Base-by-base conservation (phyloP, 2,113 vertebrate species). In the Dascyllus trimaculatus region DNA sequence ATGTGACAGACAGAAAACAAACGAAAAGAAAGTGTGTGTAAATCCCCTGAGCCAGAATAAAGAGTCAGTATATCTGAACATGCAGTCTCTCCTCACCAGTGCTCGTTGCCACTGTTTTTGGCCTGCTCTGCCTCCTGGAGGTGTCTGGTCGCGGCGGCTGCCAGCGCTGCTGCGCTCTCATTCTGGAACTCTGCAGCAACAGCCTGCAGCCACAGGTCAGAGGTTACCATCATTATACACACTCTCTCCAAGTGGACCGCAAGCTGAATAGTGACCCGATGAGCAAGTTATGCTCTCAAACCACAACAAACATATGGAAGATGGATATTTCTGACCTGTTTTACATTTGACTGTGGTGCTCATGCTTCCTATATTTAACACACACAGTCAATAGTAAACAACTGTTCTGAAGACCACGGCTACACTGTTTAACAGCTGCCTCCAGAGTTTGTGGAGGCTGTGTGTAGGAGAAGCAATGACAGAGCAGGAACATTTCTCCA, bases 131-230 rank as follows among this genome's bases (percentile, higher is more conserved):
- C 98, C 82, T 99, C 98, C 83, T 98, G 97, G 10, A 99, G 89
- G 70, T 99, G 98, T 67, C 96, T 96, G 1, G 97, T 98, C 1
- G 98, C 97, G 9, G 98, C 98, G 0, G 97, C 97, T 49, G 97
- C 97, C 90, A 99, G 89, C 22, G 98, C 98, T 3, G 94, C 95
- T 8, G 97, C 98, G 11, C 98, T 99, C 91, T 99, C 98, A 0
- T 97, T 98, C 93, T 99, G 98, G 93, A 99, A 99, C 91, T 99
- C 98, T 64, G 96, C 95, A 85, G 97, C 97, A 66, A 99, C 97
- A 10, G 97, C 97, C 98, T 99, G 88, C 14, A 63, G 22, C 19
- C 2, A 45, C 54, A 60, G 58, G 54, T 76, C 57, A 78, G 49
- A 26, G 53, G n/a, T 73, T 0, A 71, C 7, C 11, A 15, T 48